Base-by-base conservation (phyloP, 2,113 vertebrate species). In the Scomber japonicus region DNA sequence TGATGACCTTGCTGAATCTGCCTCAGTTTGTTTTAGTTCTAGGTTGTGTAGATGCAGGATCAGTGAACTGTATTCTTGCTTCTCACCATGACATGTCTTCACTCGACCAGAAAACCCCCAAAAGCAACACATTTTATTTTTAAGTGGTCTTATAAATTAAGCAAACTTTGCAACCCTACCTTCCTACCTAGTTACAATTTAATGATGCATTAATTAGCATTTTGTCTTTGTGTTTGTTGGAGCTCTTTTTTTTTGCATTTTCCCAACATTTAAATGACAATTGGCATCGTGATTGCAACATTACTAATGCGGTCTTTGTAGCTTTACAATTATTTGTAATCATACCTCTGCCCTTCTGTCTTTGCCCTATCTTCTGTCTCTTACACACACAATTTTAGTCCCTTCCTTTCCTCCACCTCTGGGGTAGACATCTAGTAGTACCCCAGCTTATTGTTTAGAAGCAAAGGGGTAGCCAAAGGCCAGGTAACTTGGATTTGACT, bases 361-460 rank as follows among this genome's bases (percentile, higher is more conserved):
- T 27, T 54, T 19, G n/a, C 7, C n/a, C 21, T 21, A 19, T 12
- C 13, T 15, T 48, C 31, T 63, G 35, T 54, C 80, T 83, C 65
- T 59, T 53, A 46, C 70, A 57, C 49, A 61, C 19, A 74, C 62
- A 19, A 48, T 63, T 83, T 82, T 78, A 71, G 76, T 82, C 64
- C 65, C 30, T 64, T 79, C 68, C 56, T 71, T 68, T 71, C 56
- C 30, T 48, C 46, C 81, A 78, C 78, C 81, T 82, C 87, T 88
- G 84, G 82, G 83, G 84, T 81, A 77, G 84, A 88, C 84, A 87
- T 89, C 78, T 81, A 68, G 78, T 75, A 67, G 70, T 90, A 88
- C 88, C 81, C 84, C 64, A 70, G 80, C 84, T 92, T 95, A 93
- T 94, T 94, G 92, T 95, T 92, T 79, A 91, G 92, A 85, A 90